These are phyloP conservation scores for Sturmia bella DNA, from an alignment of 2,888 invertebrate genomes.

Conservation along the genomic window DNA sequence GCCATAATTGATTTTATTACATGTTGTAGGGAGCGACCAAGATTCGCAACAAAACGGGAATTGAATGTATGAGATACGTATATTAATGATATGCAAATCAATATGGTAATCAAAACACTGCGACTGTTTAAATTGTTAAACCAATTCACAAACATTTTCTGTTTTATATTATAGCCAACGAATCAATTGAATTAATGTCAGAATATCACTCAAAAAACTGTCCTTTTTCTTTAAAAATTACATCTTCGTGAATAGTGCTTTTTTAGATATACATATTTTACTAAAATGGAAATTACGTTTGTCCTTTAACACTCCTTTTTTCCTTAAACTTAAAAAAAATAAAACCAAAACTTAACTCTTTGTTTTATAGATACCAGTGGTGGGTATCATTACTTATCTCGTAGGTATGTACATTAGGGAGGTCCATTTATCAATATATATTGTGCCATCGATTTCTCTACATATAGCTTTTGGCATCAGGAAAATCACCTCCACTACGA, in stretches of 20 bases:
- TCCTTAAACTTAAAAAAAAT: constrained; percentile 24
- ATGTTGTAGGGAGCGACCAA: constrained; percentile 83
- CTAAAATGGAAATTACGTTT: constrained; percentile 43
- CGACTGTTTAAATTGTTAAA: constrained; percentile 81
- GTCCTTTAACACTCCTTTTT: constrained; percentile 59
- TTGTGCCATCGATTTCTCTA: too few relatives aligned
- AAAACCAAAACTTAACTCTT: constrained; percentile 44
- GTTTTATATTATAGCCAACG: too few relatives aligned
- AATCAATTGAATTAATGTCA: constrained; percentile 3
- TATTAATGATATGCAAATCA: constrained; percentile 83
- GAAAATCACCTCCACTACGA: too few relatives aligned
- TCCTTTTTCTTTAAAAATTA: constrained; percentile 26
- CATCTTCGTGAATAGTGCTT: constrained; percentile 16
- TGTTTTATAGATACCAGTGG: constrained; percentile 21
- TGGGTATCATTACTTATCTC: too few relatives aligned
- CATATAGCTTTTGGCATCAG: too few relatives aligned
- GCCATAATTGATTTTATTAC: constrained; percentile 75
- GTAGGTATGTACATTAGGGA: too few relatives aligned
- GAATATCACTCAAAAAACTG: constrained; percentile 9
- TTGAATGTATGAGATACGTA: constrained; percentile 85
- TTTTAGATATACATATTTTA: constrained; percentile 6
- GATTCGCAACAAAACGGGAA: constrained; percentile 84
- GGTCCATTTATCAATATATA: too few relatives aligned
- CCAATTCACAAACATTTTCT: constrained; percentile 79
- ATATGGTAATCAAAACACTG: constrained; percentile 81